Percentiles rank a stretch among this genome's conserved stretches.
phyloP scores from a whole-genome alignment of 1,140 invertebrate species.

The Drosophila navojoa region DNA sequence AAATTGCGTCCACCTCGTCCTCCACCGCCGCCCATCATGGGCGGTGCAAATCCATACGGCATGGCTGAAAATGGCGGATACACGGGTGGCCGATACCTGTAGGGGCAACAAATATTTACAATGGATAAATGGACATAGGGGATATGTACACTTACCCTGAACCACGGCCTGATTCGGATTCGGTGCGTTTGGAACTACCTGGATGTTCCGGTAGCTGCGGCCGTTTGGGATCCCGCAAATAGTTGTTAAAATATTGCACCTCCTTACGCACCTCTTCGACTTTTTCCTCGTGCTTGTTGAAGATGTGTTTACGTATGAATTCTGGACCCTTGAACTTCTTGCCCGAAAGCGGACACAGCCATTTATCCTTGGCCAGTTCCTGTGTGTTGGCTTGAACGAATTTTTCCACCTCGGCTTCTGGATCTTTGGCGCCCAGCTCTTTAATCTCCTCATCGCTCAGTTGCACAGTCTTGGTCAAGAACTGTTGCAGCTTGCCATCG shows the following conservation, averaged over 20 bases:
- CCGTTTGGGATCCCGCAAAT: conserved; percentile 96
- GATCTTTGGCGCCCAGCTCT: conserved; percentile 94
- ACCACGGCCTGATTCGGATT: conserved; percentile 84
- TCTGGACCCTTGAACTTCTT: conserved; percentile 99
- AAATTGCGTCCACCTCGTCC: conserved; percentile 78
- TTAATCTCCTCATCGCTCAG: conserved; percentile 92
- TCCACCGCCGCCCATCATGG: conserved; percentile 72
- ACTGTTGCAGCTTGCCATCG: conserved; percentile 95
- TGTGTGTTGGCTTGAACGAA: conserved; percentile 97
- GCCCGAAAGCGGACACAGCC: conserved; percentile 98
- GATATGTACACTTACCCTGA: conserved; percentile 82
- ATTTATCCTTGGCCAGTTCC: conserved; percentile 98
- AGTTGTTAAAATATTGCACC: conserved; percentile 99
- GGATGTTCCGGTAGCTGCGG: conserved; percentile 94
- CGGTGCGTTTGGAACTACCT: conserved; percentile 85
- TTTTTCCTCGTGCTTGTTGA: conserved; percentile 98
- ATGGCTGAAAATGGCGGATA: conserved; percentile 71
- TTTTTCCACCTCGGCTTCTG: conserved; percentile 96
- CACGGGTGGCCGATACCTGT: conserved; percentile 64
- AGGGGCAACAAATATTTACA: neutral
- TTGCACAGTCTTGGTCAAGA: conserved; percentile 89
- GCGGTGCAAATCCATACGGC: conserved; percentile 75
- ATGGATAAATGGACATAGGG: too few species aligned
- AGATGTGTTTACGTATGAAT: conserved; percentile 99
- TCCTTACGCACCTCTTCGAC: conserved; percentile 98